Evolutionary conservation across 2,113 vertebrate genomes (phyloP), one percentile per base, ranked within the genome.

Genomic region (Atlantisia rogersi): DNA sequence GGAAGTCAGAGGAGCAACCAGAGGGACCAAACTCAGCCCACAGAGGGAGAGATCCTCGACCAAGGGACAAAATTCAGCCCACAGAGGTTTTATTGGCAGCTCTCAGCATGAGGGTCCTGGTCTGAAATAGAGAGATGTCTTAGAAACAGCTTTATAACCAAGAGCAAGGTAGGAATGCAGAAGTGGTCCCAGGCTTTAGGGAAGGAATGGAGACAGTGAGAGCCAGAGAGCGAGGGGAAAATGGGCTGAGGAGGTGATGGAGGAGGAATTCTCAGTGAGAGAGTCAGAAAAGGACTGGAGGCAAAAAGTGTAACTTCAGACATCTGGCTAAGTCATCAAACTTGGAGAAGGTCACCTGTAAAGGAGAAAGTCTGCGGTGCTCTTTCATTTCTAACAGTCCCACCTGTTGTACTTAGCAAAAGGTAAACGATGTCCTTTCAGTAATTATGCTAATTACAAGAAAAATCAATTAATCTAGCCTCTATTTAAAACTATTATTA

Each of bases 381-480:
- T n/a, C 87, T 77, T 90, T 83, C 67, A 42, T 53, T 96, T 95
- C 82, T 32, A 87, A 46, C 13, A 77, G 40, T 8, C 28, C 19
- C 29, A 9, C 0, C 2, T 19, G 28, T 63, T 1, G 0, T 5
- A 50, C 21, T 53, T 44, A 35, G 35, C 35, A 35, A 35, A 35
- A 35, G 35, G 35, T 35, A 35, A 35, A 35, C 7, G 35, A 35
- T 35, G 63, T 50, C 59, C 42, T 77, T 68, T 32, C 90, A 65
- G 53, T 53, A 65, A 70, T 74, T 29, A 35, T 12, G 12, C 28
- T 25, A 16, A 46, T 83, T 59, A 9, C 76, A 21, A 81, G 80
- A 86, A 17, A 37, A 2, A 2, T 12, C 37, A 39, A 6, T 7
- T 48, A 19, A 28, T 40, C 13, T 0, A 28, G 19, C 7, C 19